Base-by-base conservation (phyloP, 2,797 vertebrate genomes). In the Limosa lapponica region DNA sequence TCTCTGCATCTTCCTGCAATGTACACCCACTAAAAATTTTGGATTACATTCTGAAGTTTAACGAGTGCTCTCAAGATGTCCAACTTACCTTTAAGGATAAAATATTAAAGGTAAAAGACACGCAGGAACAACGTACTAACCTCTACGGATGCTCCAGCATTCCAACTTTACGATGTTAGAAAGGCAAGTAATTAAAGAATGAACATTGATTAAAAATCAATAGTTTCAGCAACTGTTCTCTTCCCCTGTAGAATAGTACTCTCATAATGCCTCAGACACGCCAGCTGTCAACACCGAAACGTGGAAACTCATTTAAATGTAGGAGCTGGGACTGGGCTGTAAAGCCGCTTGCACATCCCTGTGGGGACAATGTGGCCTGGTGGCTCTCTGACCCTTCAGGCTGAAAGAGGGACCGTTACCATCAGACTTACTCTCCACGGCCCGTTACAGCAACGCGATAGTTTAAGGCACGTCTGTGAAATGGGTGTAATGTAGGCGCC, bases 201-300 rank as follows among this genome's bases (percentile, higher is more conserved):
- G 13, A 83, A 34, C 14, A 25, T 83, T 93, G 94, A 90, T 95
- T 95, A 84, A 94, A 81, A 83, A 88, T 72, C 75, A 51, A 8
- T 85, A 64, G 19, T 83, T 94, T 83, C 72, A 88, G 61, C 32
- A 67, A 13, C 32, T 30, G 6, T 58, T 87, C n/a, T 75, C 25
- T 72, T 89, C 27, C 27, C 46, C 62, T 39, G 0, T 2, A 37
- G 32, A 49, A 2, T 24, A n/a, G 30, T 6, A 16, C 10, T 55
- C 8, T 55, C 1, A 2, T 36, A 2, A 36, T 32, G 44, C 57
- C 72, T 70, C 46, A 44, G 46, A 25, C 27, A 28, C 0, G 5
- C 32, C 20, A 36, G 4, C 64, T 30, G 30, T 39, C 41, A 54
- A 6, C 22, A 19, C 13, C 41, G 46, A 52, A 3, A 11, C 3